phyloP scores from a whole-genome alignment of 1,140 invertebrate species.

The Drosophila pseudoananassae region DNA sequence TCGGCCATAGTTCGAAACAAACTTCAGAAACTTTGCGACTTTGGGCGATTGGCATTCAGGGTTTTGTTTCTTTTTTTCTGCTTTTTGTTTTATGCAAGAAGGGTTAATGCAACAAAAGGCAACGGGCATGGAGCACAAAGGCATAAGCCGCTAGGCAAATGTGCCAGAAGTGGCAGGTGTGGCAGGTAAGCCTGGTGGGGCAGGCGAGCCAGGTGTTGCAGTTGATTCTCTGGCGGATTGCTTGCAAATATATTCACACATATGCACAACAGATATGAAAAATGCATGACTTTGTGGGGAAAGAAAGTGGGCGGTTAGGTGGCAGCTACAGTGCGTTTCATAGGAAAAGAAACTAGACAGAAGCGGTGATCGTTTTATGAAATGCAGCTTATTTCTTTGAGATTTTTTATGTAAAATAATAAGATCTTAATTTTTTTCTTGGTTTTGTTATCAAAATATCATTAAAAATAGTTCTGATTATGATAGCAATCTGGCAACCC shows the following conservation, averaged over 20 bases:
- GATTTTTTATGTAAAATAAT: too few species aligned
- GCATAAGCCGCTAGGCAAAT: constrained; percentile 1
- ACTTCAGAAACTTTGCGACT: not conserved
- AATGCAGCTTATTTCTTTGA: too few species aligned
- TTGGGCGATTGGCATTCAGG: not conserved
- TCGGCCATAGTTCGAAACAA: not conserved
- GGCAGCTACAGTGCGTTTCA: not conserved
- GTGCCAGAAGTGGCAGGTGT: constrained; percentile 9
- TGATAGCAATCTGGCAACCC: too few species aligned
- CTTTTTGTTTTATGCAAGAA: constrained; percentile 50
- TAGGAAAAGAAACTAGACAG: not conserved
- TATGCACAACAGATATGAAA: constrained; percentile 15
- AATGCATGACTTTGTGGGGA: constrained; percentile 13
- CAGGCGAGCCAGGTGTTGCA: constrained; percentile 2
- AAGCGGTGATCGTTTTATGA: too few species aligned
- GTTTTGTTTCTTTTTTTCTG: not conserved
- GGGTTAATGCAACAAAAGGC: constrained; percentile 54
- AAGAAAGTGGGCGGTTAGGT: not conserved
- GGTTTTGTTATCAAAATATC: too few species aligned
- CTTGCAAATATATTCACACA: constrained; percentile 8
- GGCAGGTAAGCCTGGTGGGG: constrained; percentile 5
- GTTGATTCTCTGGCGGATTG: constrained; percentile 4
- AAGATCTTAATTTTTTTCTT: too few species aligned
- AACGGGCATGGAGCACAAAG: not conserved
- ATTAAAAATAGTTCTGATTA: too few species aligned